Evolutionary conservation across 2,888 invertebrate species (phyloP).

Genomic region (Periphyllus acericola): DNA sequence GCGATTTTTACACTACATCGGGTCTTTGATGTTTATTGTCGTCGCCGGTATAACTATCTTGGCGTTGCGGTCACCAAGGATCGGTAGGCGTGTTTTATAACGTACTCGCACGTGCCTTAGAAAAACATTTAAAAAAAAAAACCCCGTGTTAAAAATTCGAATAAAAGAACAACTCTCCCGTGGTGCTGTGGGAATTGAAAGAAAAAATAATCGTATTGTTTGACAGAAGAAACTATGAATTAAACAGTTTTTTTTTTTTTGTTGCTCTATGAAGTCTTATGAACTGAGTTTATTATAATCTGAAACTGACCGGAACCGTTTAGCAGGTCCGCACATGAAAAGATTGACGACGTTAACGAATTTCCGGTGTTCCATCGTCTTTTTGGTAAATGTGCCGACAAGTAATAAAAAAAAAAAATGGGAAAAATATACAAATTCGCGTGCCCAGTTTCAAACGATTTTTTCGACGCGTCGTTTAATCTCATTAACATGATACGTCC

Average conservation of each 20-base stretch:
- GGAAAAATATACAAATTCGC: slow-evolving; percentile 22
- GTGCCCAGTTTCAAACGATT: slow-evolving; percentile 56
- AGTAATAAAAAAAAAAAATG: slow-evolving; percentile 18
- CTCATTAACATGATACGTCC: slow-evolving; percentile 52
- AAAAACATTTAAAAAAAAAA: neutral
- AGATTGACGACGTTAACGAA: slow-evolving; percentile 53
- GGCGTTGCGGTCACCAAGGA: slow-evolving; percentile 30
- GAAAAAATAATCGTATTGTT: neutral
- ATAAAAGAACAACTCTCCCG: neutral
- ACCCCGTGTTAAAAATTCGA: neutral
- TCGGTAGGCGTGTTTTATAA: neutral
- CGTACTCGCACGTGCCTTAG: neutral
- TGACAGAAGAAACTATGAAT: slow-evolving; percentile 26
- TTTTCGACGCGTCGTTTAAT: slow-evolving; percentile 57
- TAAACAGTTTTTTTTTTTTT: slow-evolving; percentile 20
- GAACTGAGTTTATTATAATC: slow-evolving; percentile 50
- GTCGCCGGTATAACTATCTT: neutral
- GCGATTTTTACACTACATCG: slow-evolving; percentile 49
- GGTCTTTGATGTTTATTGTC: slow-evolving; percentile 43
- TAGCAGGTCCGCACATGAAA: slow-evolving; percentile 45
- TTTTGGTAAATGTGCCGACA: slow-evolving; percentile 56
- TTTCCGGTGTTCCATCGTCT: slow-evolving; percentile 53
- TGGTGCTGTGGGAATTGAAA: neutral
- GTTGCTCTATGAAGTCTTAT: slow-evolving; percentile 4
- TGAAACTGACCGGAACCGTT: slow-evolving; percentile 59